These are phyloP conservation scores for Drosophila formosana DNA, from an alignment of 2,888 invertebrate species.

Conservation along the genomic window DNA sequence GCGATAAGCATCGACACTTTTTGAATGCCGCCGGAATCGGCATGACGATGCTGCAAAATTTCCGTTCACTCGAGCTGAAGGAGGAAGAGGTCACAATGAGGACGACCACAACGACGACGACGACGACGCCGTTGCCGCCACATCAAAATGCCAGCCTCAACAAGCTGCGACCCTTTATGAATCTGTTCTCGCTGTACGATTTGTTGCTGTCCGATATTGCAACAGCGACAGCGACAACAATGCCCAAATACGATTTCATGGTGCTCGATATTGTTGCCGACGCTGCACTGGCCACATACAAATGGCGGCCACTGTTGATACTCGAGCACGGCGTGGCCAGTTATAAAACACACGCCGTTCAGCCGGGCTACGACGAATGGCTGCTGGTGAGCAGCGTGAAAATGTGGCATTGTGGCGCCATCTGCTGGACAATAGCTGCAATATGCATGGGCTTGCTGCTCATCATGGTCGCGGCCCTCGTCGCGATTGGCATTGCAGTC, in stretches of 20 bases:
- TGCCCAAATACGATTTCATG: constrained; percentile 84
- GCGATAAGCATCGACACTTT: constrained; percentile 84
- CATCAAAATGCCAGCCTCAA: constrained; percentile 59
- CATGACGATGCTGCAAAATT: constrained; percentile 81
- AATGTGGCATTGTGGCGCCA: constrained; percentile 83
- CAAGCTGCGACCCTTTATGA: constrained; percentile 79
- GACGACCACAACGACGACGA: neutral
- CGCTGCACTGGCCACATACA: constrained; percentile 50
- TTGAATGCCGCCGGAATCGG: constrained; percentile 82
- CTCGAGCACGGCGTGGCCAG: constrained; percentile 81
- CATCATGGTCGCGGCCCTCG: constrained; percentile 81
- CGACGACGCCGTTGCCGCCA: neutral
- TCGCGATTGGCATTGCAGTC: constrained; percentile 83
- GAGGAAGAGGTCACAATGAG: neutral
- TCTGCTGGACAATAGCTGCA: constrained; percentile 84
- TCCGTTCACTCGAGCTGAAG: constrained; percentile 57
- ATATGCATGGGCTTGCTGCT: constrained; percentile 81
- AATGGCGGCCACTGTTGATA: constrained; percentile 85
- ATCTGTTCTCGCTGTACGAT: constrained; percentile 84
- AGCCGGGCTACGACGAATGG: constrained; percentile 85
- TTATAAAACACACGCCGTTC: constrained; percentile 84
- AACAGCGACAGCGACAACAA: constrained; percentile 14
- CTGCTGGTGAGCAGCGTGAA: constrained; percentile 81
- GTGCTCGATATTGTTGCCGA: constrained; percentile 83
- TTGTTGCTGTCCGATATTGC: constrained; percentile 77